Evolutionary conservation across 2,888 invertebrate genomes (phyloP).

Genomic region (Diplolepis rosae): DNA sequence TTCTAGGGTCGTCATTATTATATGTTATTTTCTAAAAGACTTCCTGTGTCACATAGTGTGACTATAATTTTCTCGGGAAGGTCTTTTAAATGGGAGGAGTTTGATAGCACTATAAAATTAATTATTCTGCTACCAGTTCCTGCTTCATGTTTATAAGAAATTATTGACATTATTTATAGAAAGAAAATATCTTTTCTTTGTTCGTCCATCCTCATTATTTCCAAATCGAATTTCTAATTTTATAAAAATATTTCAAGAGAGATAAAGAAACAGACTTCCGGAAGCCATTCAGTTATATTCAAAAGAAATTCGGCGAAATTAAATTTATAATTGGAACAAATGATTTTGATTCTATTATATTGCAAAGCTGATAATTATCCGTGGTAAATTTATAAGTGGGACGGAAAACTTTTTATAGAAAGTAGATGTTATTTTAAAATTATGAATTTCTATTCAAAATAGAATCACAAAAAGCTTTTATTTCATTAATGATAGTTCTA

Average conservation of each 20-base stretch:
- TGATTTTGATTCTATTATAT: not conserved
- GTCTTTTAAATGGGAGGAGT: not conserved
- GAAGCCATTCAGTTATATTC: not conserved
- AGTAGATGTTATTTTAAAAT: too few relatives aligned
- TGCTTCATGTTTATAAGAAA: too few relatives aligned
- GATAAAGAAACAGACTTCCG: not conserved
- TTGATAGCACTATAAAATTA: not conserved
- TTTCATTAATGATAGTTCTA: too few relatives aligned
- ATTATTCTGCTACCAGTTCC: not conserved
- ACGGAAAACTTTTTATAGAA: too few relatives aligned
- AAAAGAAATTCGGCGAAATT: not conserved
- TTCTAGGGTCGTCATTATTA: conserved; percentile 10
- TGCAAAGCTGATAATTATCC: not conserved
- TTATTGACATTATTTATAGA: too few relatives aligned
- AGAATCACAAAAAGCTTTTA: too few relatives aligned
- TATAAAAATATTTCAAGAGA: too few relatives aligned
- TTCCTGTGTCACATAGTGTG: conserved; percentile 15
- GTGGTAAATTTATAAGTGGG: not conserved
- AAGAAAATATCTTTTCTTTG: too few relatives aligned
- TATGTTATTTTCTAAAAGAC: conserved; percentile 12
- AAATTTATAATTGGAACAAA: not conserved
- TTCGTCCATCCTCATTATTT: too few relatives aligned
- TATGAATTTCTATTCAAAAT: too few relatives aligned
- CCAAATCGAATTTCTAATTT: not conserved
- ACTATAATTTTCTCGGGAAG: conserved; percentile 1